Evolutionary conservation across 2,113 vertebrate species (phyloP).

Genomic region (Myrmophylax atrothorax): DNA sequence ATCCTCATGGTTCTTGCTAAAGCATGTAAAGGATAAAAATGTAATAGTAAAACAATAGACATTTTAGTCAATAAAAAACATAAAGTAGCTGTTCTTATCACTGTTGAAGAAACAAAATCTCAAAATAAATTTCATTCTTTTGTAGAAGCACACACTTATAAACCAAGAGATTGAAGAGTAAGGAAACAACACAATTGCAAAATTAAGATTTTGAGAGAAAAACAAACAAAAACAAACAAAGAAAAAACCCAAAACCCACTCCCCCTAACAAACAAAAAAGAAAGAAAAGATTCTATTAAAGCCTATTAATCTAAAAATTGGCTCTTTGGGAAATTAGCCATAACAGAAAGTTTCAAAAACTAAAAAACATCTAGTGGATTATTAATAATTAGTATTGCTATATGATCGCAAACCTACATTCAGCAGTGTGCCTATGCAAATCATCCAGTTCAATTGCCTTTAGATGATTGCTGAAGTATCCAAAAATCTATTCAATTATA

Average conservation of each 20-base stretch:
- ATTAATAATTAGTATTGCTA: neutral
- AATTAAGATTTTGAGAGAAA: neutral
- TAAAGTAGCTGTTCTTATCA: neutral
- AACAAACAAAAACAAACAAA: neutral
- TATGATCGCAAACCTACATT: neutral
- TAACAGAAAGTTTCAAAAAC: neutral
- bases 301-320: neutral
- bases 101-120: neutral
- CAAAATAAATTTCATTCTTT: neutral
- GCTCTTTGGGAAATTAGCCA: neutral
- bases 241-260: too few relatives aligned
- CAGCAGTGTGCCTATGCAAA: neutral
- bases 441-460: neutral
- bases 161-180: neutral
- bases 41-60: neutral
- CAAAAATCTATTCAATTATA: neutral
- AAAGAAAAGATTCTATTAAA: neutral
- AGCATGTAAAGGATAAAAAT: neutral
- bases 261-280: too few relatives aligned
- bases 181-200: neutral
- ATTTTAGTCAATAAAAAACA: neutral
- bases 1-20: neutral
- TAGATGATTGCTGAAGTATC: neutral
- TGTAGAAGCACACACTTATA: neutral
- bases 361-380: neutral